Evolutionary conservation across 2,113 vertebrate genomes (phyloP).

Genomic region (Pygoscelis antarcticus): DNA sequence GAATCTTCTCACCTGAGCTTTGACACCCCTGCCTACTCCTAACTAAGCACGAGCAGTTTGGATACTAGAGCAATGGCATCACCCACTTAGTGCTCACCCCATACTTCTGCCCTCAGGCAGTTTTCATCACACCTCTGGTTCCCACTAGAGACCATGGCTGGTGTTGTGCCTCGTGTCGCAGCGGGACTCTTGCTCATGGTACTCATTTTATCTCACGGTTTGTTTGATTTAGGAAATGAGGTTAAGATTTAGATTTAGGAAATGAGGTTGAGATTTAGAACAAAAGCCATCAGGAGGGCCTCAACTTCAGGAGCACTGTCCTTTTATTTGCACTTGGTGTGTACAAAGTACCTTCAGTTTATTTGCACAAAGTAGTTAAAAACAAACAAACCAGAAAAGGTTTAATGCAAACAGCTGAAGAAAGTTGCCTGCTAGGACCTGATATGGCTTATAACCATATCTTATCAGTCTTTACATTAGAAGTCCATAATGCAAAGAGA

Average conservation of each 20-base stretch:
- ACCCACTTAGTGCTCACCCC: not conserved
- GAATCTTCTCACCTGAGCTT: not conserved
- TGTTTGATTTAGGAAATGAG: not conserved
- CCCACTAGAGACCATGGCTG: not conserved
- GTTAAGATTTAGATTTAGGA: not conserved
- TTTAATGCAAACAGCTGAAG: not conserved
- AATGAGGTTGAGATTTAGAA: not conserved
- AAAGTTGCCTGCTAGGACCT: not conserved
- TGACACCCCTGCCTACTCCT: not conserved
- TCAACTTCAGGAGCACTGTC: not conserved
- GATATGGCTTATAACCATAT: not conserved
- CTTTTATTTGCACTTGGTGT: not conserved
- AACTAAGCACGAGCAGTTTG: not conserved
- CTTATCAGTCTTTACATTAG: not conserved
- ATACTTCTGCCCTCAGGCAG: not conserved
- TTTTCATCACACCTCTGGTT: not conserved
- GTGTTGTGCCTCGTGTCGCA: fast-evolving
- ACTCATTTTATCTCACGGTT: not conserved
- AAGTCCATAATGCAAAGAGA: not conserved
- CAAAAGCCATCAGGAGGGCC: not conserved
- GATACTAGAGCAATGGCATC: not conserved
- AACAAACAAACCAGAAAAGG: not conserved
- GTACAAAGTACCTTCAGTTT: not conserved
- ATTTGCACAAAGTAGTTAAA: not conserved
- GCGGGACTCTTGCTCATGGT: not conserved